These are phyloP conservation scores for Lochmaea crataegi DNA, from an alignment of 2,888 invertebrate species.

Conservation along the genomic window DNA sequence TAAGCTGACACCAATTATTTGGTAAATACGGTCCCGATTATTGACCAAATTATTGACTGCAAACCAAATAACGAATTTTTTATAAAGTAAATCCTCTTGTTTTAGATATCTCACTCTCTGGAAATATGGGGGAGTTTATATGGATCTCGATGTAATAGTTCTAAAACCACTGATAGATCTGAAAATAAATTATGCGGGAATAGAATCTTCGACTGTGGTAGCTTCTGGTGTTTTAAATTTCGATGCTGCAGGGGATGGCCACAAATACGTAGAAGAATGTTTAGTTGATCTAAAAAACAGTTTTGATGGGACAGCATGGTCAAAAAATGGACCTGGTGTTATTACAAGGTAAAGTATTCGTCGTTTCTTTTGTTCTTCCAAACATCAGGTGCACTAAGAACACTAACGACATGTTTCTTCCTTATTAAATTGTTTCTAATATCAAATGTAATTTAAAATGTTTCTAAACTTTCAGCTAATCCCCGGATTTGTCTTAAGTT, in stretches of 20 bases:
- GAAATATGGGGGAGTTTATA: conserved; percentile 82
- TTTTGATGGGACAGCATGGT: conserved; percentile 71
- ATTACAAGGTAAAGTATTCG: conserved; percentile 68
- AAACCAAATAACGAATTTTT: background rate
- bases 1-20: no score
- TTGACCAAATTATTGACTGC: no score
- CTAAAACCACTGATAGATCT: conserved; percentile 70
- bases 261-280: conserved; percentile 70
- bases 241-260: conserved; percentile 67
- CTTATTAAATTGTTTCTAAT: no score
- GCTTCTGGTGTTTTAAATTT: conserved; percentile 78
- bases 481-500: no score
- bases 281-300: conserved; percentile 68
- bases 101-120: conserved; percentile 73
- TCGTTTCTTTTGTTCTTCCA: no score
- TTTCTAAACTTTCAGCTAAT: no score
- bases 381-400: no score
- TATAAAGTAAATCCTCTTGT: conserved; percentile 7
- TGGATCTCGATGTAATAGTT: conserved; percentile 81
- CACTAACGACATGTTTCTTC: no score
- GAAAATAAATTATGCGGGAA: conserved; percentile 72
- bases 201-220: conserved; percentile 70
- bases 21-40: no score
- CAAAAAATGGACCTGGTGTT: conserved; percentile 75
- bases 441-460: no score